Evolutionary conservation across 2,797 vertebrate genomes (phyloP), one percentile per base, ranked within the genome.

Genomic region (Holocentrus rufus): DNA sequence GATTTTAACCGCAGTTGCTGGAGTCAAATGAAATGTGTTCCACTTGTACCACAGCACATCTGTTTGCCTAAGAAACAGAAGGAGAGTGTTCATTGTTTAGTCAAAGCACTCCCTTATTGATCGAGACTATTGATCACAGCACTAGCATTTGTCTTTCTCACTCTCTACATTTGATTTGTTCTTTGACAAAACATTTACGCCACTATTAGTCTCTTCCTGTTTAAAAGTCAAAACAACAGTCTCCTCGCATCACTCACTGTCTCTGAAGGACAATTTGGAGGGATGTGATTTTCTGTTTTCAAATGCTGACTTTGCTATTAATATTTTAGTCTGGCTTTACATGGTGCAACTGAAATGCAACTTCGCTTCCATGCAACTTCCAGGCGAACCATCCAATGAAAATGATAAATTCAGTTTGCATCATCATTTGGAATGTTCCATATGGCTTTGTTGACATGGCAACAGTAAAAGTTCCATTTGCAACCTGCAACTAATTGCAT

Each of bases 121-220:
- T 84, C 65, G 31, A 7, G 53, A 44, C 44, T 69, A 86, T 90
- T 54, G 88, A 89, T 87, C 55, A 9, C n/a, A 23, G 53, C 67
- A 9, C 68, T 17, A 58, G 34, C 53, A 42, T 80, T 79, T 74
- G 36, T 49, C 53, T 69, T 58, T 65, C 61, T 59, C 1, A 46
- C 49, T 30, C 54, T 68, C 50, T 69, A 62, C 52, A 27, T 85
- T 78, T 74, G 62, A 80, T 77, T 80, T 13, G 23, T 63, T 79
- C n/a, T 88, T 75, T 81, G 73, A 69, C 20, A 9, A 85, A 87
- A 82, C 74, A 80, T 76, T 81, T 83, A 77, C 46, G 22, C 18
- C 53, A 34, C 67, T 39, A 73, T 84, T 72, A 80, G 73, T 73
- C 44, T 46, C 61, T 65, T 81, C 62, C 61, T 79, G 7, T 62